Conservation (phyloP, 2,113 vertebrate species). For the Ammospiza nelsoni region DNA sequence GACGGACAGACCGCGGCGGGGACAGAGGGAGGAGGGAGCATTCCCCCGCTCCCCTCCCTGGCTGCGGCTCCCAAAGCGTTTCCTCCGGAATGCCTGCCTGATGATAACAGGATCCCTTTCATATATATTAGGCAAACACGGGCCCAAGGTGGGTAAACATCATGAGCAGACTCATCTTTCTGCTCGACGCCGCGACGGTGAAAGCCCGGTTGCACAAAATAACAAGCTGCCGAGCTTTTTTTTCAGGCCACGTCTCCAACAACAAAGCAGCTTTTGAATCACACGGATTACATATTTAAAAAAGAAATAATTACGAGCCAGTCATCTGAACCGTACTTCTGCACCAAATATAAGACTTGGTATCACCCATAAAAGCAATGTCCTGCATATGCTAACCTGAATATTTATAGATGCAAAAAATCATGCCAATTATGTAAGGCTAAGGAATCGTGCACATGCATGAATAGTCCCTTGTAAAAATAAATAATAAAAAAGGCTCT, state of each 20-base stretch:
- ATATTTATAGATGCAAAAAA: constrained; percentile 9
- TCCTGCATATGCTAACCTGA: neutral
- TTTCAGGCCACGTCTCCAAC: neutral
- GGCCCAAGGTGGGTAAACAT: constrained; percentile 58
- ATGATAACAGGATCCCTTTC: constrained; percentile 59
- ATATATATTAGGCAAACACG: constrained; percentile 37
- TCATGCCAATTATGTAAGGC: neutral
- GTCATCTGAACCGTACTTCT: constrained; percentile 14
- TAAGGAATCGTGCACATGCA: neutral
- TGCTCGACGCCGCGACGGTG: neutral
- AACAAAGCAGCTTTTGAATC: constrained; percentile 59
- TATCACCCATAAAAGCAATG: neutral
- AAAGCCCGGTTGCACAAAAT: neutral
- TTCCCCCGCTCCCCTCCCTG: neutral
- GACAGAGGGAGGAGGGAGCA: neutral
- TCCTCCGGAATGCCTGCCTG: constrained; percentile 54
- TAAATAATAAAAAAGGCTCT: neutral
- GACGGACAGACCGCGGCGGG: neutral
- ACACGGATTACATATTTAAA: neutral
- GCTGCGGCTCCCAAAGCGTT: neutral
- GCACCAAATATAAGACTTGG: neutral
- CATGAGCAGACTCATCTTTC: constrained; percentile 31
- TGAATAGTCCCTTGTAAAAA: constrained; percentile 9
- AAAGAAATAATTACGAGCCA: neutral
- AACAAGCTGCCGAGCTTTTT: neutral